phyloP scores from a whole-genome alignment of 2,888 invertebrate species.

The Epicampocera succincta region DNA sequence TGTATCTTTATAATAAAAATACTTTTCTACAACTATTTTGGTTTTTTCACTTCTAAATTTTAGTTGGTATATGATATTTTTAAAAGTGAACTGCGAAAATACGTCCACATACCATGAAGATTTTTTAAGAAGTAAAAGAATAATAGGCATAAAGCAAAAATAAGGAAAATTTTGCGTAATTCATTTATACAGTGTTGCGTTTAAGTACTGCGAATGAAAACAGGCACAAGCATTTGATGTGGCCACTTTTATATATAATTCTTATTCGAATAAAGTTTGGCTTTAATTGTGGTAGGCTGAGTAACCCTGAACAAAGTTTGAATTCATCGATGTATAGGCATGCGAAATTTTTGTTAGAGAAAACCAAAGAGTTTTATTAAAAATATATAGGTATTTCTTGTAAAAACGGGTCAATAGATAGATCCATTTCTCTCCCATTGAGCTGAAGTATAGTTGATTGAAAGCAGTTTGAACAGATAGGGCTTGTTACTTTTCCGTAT shows the following conservation, averaged over 20 bases:
- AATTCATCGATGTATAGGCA: too few relatives aligned
- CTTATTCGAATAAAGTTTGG: background rate
- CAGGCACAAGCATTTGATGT: background rate
- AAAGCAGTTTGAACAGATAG: too few relatives aligned
- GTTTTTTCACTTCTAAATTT: constrained; percentile 38
- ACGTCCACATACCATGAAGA: constrained; percentile 48
- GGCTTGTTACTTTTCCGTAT: too few relatives aligned
- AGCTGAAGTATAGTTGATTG: too few relatives aligned
- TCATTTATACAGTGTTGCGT: constrained; percentile 44
- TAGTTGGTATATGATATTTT: constrained; percentile 47
- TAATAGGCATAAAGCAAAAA: constrained; percentile 35
- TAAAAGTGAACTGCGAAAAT: constrained; percentile 18
- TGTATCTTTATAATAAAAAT: background rate
- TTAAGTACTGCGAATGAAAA: background rate
- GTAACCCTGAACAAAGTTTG: too few relatives aligned
- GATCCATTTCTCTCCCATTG: too few relatives aligned
- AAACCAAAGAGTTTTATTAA: too few relatives aligned
- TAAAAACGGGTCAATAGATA: too few relatives aligned
- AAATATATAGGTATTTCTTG: too few relatives aligned
- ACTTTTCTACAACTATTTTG: constrained; percentile 1
- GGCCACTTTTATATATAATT: background rate
- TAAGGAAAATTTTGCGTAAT: constrained; percentile 58
- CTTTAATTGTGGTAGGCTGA: too few relatives aligned
- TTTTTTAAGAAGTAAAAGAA: constrained; percentile 62
- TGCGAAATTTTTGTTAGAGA: too few relatives aligned